phyloP scores from a whole-genome alignment of 2,797 vertebrate species.

The Buphagus erythrorhynchus region DNA sequence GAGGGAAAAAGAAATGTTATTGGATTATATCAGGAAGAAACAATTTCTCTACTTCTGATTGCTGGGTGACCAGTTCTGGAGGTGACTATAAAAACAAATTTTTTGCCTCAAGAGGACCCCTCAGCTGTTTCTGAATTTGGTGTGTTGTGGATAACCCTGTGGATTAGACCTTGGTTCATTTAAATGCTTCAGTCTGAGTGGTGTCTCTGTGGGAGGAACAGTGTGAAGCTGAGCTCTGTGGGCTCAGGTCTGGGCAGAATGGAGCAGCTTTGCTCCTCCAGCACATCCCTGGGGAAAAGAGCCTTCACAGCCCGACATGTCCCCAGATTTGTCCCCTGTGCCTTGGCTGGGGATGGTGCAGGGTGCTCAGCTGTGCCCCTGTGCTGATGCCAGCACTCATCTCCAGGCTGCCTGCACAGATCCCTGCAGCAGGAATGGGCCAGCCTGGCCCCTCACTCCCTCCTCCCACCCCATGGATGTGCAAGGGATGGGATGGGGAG shows the following conservation, averaged over 20 bases:
- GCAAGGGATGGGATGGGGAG: accelerated
- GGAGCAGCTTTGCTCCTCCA: accelerated
- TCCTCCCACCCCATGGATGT: accelerated
- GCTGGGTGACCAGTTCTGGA: not conserved
- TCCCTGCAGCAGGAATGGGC: not conserved
- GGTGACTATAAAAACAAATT: not conserved
- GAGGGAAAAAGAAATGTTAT: not conserved
- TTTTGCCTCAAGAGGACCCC: not conserved
- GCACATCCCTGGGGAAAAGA: not conserved
- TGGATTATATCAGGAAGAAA: not conserved
- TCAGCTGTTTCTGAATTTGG: not conserved
- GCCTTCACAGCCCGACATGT: accelerated
- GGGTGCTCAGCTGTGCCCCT: accelerated
- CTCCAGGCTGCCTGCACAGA: not conserved
- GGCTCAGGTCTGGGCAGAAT: not conserved
- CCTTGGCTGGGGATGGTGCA: not conserved
- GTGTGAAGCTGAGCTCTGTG: not conserved
- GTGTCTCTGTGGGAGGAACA: not conserved
- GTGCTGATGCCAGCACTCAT: not conserved
- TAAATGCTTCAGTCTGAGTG: accelerated
- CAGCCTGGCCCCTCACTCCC: not conserved
- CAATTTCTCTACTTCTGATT: not conserved
- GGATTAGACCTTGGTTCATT: not conserved
- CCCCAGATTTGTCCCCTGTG: accelerated
- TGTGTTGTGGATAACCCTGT: not conserved